Percentiles rank a stretch among this genome's conserved stretches.
Conservation (phyloP, 2,797 vertebrate genomes). For the Benthosema pterotum region DNA sequence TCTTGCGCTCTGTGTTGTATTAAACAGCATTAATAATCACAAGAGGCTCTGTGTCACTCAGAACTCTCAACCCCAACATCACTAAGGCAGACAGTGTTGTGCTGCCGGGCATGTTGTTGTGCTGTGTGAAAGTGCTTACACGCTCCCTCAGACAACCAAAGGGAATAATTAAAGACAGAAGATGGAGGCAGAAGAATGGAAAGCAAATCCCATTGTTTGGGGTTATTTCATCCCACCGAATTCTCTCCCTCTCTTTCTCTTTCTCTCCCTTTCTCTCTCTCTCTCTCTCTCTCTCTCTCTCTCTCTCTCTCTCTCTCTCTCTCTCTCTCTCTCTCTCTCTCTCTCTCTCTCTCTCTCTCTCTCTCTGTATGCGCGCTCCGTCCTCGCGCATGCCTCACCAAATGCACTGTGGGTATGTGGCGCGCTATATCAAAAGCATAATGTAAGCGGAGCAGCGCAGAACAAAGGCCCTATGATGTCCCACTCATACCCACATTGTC, state of each 20-base stretch:
- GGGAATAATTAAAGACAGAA: slow-evolving; percentile 86
- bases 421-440: slow-evolving; percentile 76
- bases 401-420: slow-evolving; percentile 77
- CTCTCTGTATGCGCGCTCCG: not conserved
- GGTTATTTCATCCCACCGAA: slow-evolving; percentile 80
- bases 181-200: slow-evolving; percentile 80
- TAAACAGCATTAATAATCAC: slow-evolving; percentile 85
- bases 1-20: slow-evolving; percentile 73
- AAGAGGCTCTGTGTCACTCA: slow-evolving; percentile 82
- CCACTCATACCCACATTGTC: slow-evolving; percentile 75
- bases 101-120: slow-evolving; percentile 80
- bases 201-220: slow-evolving; percentile 83
- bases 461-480: slow-evolving; percentile 81
- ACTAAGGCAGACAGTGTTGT: slow-evolving; percentile 76
- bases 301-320: slow-evolving; percentile 35
- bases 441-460: slow-evolving; percentile 70
- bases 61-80: slow-evolving; percentile 70
- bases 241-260: slow-evolving; percentile 68
- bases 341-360: slow-evolving; percentile 55
- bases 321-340: slow-evolving; percentile 28
- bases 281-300: slow-evolving; percentile 56
- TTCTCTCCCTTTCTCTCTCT: slow-evolving; percentile 25
- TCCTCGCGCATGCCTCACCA: slow-evolving; percentile 66
- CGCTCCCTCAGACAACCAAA: slow-evolving; percentile 81
- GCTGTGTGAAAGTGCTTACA: slow-evolving; percentile 81